Conservation (phyloP, 2,797 vertebrate species). For the Mormyrus proboscirostris region DNA sequence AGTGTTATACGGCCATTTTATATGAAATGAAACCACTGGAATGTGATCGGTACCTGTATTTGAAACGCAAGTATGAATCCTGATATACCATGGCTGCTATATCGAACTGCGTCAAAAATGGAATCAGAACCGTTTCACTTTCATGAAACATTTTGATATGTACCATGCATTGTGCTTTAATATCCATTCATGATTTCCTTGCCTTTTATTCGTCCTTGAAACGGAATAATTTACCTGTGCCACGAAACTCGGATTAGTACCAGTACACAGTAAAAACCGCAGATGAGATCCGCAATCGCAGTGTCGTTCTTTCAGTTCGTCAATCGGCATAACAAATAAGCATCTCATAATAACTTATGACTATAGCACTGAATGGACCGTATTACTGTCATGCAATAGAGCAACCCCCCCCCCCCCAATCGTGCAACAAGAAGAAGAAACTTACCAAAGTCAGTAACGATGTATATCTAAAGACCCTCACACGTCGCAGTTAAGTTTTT, state of each 20-base stretch:
- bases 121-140: background rate
- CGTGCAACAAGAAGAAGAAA: background rate
- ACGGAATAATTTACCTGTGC: background rate
- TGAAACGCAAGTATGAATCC: background rate
- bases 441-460: background rate
- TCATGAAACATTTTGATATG: background rate
- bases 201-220: background rate
- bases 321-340: background rate
- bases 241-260: background rate
- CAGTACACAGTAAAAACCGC: background rate
- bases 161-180: background rate
- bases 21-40: background rate
- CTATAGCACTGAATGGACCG: background rate
- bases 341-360: background rate
- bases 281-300: background rate
- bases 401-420: background rate
- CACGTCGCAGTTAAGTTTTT: background rate
- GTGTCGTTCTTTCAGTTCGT: background rate
- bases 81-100: background rate
- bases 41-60: background rate
- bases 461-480: background rate
- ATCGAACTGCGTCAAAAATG: background rate
- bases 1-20: background rate
- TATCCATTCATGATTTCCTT: background rate
- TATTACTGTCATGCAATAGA: background rate